phyloP scores from a whole-genome alignment of 2,797 vertebrate species.

The Pempheris klunzingeri region DNA sequence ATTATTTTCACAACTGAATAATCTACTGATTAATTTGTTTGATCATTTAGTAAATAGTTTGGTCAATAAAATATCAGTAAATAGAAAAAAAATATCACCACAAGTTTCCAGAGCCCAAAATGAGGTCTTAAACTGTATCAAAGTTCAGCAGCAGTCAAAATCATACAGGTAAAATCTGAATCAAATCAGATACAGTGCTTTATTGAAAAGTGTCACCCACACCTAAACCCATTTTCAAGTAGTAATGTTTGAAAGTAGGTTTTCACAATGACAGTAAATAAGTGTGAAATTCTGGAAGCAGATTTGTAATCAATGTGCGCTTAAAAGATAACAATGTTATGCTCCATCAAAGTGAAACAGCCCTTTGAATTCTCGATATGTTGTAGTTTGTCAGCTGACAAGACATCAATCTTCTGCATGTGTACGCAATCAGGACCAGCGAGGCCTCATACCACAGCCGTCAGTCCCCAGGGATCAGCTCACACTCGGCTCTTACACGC shows the following conservation, averaged over 20 bases:
- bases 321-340: constrained; percentile 9
- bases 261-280: background rate
- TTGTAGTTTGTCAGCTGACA: constrained; percentile 32
- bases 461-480: constrained; percentile 51
- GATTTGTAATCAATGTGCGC: constrained; percentile 25
- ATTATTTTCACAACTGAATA: background rate
- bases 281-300: background rate
- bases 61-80: background rate
- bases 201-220: background rate
- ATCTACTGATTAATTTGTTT: background rate
- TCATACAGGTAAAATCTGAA: background rate
- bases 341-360: constrained; percentile 2
- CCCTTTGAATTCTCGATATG: constrained; percentile 18
- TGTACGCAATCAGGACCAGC: constrained; percentile 12
- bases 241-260: background rate
- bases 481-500: constrained; percentile 37
- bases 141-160: background rate
- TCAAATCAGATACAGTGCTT: background rate
- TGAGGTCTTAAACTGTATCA: background rate
- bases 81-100: background rate
- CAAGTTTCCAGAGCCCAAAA: background rate
- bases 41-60: background rate
- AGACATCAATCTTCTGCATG: constrained; percentile 46
- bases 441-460: constrained; percentile 8
- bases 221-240: background rate